Percentiles rank a stretch among this genome's conserved stretches.
Evolutionary conservation across 2,113 vertebrate genomes (phyloP).

Genomic region (Oceanites oceanicus): DNA sequence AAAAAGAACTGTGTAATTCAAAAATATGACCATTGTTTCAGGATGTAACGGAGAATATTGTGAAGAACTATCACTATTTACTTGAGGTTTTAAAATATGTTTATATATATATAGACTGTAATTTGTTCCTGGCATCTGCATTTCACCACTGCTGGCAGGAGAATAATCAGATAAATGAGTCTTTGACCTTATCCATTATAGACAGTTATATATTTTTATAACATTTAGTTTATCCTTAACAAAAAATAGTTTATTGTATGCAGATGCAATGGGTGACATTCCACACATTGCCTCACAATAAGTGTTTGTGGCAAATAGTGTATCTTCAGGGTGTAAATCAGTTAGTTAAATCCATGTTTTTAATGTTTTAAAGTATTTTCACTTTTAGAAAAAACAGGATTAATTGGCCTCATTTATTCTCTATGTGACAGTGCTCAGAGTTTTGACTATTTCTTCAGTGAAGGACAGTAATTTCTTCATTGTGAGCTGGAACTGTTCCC

Average conservation of each 20-base stretch:
- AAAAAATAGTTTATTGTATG: not conserved
- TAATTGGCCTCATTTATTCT: slow-evolving; percentile 25
- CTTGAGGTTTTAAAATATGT: not conserved
- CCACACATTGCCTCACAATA: not conserved
- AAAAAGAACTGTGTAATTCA: not conserved
- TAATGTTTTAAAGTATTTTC: slow-evolving; percentile 31
- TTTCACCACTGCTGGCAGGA: not conserved
- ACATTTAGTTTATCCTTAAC: not conserved
- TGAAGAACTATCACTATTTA: not conserved
- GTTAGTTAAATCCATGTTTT: slow-evolving; percentile 22
- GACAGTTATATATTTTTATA: not conserved
- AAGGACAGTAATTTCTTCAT: not conserved
- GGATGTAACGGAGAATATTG: not conserved
- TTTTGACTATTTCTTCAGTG: not conserved
- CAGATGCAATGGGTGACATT: not conserved
- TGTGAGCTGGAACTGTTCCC: slow-evolving; percentile 13
- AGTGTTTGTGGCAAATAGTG: not conserved
- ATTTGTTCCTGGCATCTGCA: not conserved
- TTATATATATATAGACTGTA: not conserved
- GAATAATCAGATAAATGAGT: not conserved
- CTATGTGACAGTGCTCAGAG: not conserved
- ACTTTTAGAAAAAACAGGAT: slow-evolving; percentile 29
- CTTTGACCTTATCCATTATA: not conserved
- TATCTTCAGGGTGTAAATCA: slow-evolving; percentile 7
- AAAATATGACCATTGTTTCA: not conserved